Base-by-base conservation (phyloP, 2,888 invertebrate species). In the Meghimatium bilineatum region DNA sequence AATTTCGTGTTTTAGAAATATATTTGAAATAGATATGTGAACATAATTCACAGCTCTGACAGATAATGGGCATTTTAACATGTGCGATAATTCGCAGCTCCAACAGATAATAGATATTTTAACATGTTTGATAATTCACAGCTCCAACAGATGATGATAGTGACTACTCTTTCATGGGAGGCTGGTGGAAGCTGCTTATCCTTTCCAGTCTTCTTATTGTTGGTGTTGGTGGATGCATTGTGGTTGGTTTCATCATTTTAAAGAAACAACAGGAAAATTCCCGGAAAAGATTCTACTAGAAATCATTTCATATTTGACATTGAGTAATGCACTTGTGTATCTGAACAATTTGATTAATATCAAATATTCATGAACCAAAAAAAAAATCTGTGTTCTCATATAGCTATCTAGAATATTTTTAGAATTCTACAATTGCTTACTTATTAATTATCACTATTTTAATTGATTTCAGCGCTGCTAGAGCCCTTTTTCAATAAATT, bases 221-320 rank as follows among this genome's bases (percentile, higher is more conserved):
- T 49, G 96, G 96, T 3, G 94, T 98, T 20, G 96, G 97, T 71
- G 97, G 96, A 0, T 95, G 96, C 86, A 96, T 97, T 0, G 96
- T 98, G 3, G 95, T 98, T 82, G 98, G 97, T 49, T 96, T 98
- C 86, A 96, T 98, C 95, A 96, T 97, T 93, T 98, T 98, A 93
- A 97, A 98, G 93, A 98, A 98, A 93, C 96, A 96, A 85, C 97
- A 97, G 92, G 97, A 97, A 92, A 96, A 97, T 88, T 96, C 96
- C 85, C 95, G 97, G 90, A 99, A 99, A 94, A 95, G 98, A 90
- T 96, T 97, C 94, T 96, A 96, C 92, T 96, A 94, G 38, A 72
- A 29, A 69, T 63, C n/a, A 63, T 67, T 20, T 44, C n/a, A 79
- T 44, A 63, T 1, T 3, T 63, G 6, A 8, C 12, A 12, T 12